Evolutionary conservation across 1,140 invertebrate genomes (phyloP), one percentile per base, ranked within the genome.

Genomic region (Drosophila sulfurigaster): DNA sequence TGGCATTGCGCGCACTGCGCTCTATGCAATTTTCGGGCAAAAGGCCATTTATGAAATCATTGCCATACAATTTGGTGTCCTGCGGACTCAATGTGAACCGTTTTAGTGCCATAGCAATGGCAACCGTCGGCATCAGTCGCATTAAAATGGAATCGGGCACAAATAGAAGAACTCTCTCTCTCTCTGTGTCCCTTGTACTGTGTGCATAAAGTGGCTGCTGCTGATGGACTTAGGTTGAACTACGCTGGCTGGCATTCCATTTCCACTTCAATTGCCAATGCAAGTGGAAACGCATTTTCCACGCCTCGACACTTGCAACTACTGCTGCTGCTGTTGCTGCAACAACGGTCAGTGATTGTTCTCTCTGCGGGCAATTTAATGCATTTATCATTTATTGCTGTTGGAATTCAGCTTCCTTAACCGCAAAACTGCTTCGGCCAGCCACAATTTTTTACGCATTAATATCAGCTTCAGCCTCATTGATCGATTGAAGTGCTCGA

Each of bases 1-100:
- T 25, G 20, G 20, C 20, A 25, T 75, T 79, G 62, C 46, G 43
- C 15, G 7, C n/a, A 25, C 25, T 35, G 46, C 16, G 57, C 59
- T 49, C 13, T 30, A 28, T 38, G 79, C 48, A 71, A 75, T 76
- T 70, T 56, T 13, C 20, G 20, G 6, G 62, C 54, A 67, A 74
- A 69, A 58, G 64, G 68, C 76, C 79, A 86, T 87, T 86, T 86
- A 75, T 54, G 66, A 74, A 82, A 72, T 72, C 73, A 78, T 82
- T 78, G 66, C 58, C 46, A 79, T 77, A 49, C 82, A 79, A 76
- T 86, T 87, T 81, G 49, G 52, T 56, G 15, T 62, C 8, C 48
- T 62, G 38, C 41, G 52, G 6, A 57, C 58, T 38, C 57, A 46
- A 45, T 41, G 49, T 38, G 57, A 69, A 41, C 30, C 65, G 38